A percentile compares a stretch with the other conserved stretches of the same genome.
Evolutionary conservation across 2,113 vertebrate species (phyloP).

Genomic region (Grallaria varia): DNA sequence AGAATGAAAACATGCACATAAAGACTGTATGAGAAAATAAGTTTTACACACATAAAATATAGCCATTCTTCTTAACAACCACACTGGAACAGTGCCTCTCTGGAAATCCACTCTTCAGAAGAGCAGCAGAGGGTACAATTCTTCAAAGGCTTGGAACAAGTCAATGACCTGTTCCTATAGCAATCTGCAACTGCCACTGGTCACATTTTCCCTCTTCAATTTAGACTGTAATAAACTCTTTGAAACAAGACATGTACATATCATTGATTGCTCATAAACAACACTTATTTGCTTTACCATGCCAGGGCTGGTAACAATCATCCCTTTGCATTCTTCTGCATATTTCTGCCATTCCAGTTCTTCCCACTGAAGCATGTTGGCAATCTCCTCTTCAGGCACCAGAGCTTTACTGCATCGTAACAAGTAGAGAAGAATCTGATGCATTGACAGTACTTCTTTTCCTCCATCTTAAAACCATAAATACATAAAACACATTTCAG

Average conservation of each 20-base stretch:
- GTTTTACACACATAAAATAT: background rate
- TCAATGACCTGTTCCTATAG: background rate
- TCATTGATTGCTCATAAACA: background rate
- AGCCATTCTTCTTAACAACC: background rate
- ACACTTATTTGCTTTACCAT: conserved; percentile 79
- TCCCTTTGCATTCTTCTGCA: conserved; percentile 98
- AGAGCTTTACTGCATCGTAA: conserved; percentile 89
- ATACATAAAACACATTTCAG: background rate
- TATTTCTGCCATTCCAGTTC: conserved; percentile 99
- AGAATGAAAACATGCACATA: background rate
- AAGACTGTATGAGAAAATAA: background rate
- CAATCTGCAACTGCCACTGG: background rate
- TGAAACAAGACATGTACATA: background rate
- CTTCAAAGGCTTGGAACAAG: background rate
- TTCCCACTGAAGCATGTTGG: conserved; percentile 98
- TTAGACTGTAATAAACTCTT: background rate
- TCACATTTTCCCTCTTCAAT: background rate
- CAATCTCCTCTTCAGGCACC: conserved; percentile 96
- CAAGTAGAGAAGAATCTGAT: conserved; percentile 95
- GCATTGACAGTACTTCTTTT: conserved; percentile 98
- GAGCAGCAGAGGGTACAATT: background rate
- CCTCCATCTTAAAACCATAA: conserved; percentile 84
- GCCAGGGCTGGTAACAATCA: conserved; percentile 97
- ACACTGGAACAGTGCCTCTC: background rate
- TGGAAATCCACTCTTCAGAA: background rate